Percentiles rank a stretch among this genome's conserved stretches.
Conservation (phyloP, 2,797 vertebrate species). For the Pipistrellus kuhlii region DNA sequence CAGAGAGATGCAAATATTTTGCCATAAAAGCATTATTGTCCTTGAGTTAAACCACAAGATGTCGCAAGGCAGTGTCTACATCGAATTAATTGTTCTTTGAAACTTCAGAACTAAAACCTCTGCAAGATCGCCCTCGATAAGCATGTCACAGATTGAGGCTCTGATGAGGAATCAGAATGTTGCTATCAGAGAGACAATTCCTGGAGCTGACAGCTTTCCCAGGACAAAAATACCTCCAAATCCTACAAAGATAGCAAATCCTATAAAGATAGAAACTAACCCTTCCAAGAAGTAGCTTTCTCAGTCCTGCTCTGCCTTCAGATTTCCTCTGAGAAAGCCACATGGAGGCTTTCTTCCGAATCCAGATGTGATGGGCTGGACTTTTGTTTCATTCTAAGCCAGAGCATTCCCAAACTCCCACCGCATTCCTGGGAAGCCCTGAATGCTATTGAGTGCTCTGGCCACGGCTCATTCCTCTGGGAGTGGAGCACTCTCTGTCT, state of each 20-base stretch:
- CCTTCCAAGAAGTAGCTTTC: slow-evolving; percentile 59
- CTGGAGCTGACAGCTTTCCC: slow-evolving; percentile 25
- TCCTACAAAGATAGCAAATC: slow-evolving; percentile 22
- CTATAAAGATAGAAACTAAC: slow-evolving; percentile 47
- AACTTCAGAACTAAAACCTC: slow-evolving; percentile 53
- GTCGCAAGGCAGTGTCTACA: slow-evolving; percentile 28
- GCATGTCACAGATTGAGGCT: neutral
- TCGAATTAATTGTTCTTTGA: slow-evolving; percentile 43
- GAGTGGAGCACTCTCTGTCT: neutral
- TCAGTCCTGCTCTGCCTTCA: slow-evolving; percentile 38
- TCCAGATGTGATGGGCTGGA: slow-evolving; percentile 61
- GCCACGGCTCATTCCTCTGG: neutral
- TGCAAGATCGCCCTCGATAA: slow-evolving; percentile 31
- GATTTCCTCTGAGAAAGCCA: slow-evolving; percentile 59
- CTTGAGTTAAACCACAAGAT: slow-evolving; percentile 45
- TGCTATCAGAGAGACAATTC: neutral
- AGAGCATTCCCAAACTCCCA: slow-evolving; percentile 68
- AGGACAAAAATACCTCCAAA: slow-evolving; percentile 43
- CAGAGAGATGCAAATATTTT: slow-evolving; percentile 58
- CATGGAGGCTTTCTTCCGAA: slow-evolving; percentile 62
- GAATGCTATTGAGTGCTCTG: neutral
- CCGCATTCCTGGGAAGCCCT: slow-evolving; percentile 65
- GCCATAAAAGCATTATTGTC: slow-evolving; percentile 21
- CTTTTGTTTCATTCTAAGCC: slow-evolving; percentile 72
- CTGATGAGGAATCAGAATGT: neutral